These are phyloP conservation scores for Orthosia gothica DNA, from an alignment of 2,888 invertebrate genomes.

Conservation along the genomic window DNA sequence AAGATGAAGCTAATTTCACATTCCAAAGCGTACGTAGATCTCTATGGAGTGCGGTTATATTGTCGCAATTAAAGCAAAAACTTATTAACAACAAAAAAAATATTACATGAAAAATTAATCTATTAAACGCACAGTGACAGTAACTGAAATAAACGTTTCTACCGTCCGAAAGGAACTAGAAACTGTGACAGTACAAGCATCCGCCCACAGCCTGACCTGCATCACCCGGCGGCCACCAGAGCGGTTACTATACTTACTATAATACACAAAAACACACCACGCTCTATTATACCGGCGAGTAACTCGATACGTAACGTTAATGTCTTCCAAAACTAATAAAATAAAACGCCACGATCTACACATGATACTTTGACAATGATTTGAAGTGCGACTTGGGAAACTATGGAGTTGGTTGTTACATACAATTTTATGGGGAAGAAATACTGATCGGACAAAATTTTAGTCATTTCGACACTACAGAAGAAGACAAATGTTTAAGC, in stretches of 20 bases:
- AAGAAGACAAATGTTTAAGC: too few species aligned
- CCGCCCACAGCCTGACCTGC: slow-evolving; percentile 50
- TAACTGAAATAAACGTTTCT: slow-evolving; percentile 29
- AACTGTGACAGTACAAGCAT: slow-evolving; percentile 14
- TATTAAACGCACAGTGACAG: slow-evolving; percentile 12
- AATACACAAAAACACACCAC: slow-evolving; percentile 41
- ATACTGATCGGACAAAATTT: too few species aligned
- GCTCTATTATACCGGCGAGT: slow-evolving; percentile 64
- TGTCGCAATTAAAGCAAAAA: not conserved
- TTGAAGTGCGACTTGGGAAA: slow-evolving; percentile 23
- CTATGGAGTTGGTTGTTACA: slow-evolving; percentile 27
- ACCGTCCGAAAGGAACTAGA: too few species aligned
- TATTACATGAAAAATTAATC: slow-evolving; percentile 17
- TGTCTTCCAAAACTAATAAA: slow-evolving; percentile 64
- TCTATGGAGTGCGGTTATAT: too few species aligned
- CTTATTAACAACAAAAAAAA: not conserved
- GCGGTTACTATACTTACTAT: slow-evolving; percentile 41
- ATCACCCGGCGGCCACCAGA: slow-evolving; percentile 62
- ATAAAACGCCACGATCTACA: slow-evolving; percentile 53
- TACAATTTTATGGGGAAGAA: not conserved
- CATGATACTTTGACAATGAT: slow-evolving; percentile 59
- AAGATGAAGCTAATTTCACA: too few species aligned
- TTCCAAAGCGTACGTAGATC: too few species aligned
- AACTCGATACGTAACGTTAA: slow-evolving; percentile 67
- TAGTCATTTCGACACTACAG: too few species aligned